These are phyloP conservation scores for Psophia crepitans DNA, from an alignment of 2,113 vertebrate species.

Conservation along the genomic window DNA sequence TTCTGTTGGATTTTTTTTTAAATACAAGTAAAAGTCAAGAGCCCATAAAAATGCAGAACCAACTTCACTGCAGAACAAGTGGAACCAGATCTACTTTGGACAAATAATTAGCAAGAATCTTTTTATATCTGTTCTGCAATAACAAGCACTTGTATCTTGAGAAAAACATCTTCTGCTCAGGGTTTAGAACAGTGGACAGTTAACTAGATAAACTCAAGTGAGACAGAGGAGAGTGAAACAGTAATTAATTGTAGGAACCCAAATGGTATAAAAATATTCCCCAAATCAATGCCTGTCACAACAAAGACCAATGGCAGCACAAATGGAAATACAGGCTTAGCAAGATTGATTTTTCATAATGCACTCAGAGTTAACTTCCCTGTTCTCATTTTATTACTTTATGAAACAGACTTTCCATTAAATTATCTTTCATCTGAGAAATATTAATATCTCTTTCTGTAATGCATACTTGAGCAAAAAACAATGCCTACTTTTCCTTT, in stretches of 20 bases:
- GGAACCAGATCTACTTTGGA: not conserved
- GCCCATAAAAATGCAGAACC: not conserved
- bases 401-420: not conserved
- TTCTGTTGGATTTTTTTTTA: not conserved
- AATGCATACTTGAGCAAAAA: not conserved
- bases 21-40: not conserved
- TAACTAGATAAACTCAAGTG: not conserved
- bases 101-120: not conserved
- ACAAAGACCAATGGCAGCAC: not conserved
- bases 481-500: not conserved
- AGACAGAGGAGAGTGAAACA: not conserved
- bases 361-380: not conserved
- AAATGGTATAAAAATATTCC: not conserved
- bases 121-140: not conserved
- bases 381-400: constrained; percentile 1
- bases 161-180: not conserved
- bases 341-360: constrained; percentile 5
- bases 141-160: not conserved
- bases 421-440: constrained; percentile 12
- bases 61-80: not conserved
- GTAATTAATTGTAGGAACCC: not conserved
- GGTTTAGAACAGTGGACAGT: not conserved
- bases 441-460: not conserved
- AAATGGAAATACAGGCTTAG: not conserved
- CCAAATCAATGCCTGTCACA: not conserved